phyloP scores from a whole-genome alignment of 1,140 invertebrate genomes.

The Heliconius hewitsoni region DNA sequence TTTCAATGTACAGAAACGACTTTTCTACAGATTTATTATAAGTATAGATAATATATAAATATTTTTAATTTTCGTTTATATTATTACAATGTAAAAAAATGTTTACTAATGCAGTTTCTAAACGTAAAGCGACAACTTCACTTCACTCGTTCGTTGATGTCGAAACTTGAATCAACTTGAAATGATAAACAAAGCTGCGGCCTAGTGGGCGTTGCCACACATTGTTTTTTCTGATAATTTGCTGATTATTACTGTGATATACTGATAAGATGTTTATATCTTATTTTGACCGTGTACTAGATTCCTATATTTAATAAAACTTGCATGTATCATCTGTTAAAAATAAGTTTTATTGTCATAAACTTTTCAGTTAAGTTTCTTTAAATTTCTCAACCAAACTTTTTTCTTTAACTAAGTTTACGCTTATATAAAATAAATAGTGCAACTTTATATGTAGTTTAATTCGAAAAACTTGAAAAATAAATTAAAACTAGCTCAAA shows the following conservation, averaged over 20 bases:
- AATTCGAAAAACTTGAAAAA: slow-evolving; percentile 12
- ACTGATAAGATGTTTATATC: slow-evolving; percentile 51
- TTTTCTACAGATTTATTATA: no score
- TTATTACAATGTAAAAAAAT: background rate
- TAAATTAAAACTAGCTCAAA: background rate
- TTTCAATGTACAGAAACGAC: no score
- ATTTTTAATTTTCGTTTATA: background rate
- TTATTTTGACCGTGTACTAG: slow-evolving; percentile 26
- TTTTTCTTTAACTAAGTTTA: slow-evolving; percentile 7
- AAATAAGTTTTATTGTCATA: slow-evolving; percentile 21
- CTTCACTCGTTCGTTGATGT: slow-evolving; percentile 15
- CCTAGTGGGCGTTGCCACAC: slow-evolving; percentile 66
- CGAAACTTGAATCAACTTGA: slow-evolving; percentile 40
- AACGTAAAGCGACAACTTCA: slow-evolving; percentile 13
- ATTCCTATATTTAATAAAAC: slow-evolving; percentile 20
- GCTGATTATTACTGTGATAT: slow-evolving; percentile 67
- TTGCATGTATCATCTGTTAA: slow-evolving; percentile 21
- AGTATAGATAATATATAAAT: slow-evolving; percentile 2
- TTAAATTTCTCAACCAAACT: slow-evolving; percentile 1
- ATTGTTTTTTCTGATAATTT: slow-evolving; percentile 60
- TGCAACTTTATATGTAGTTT: slow-evolving; percentile 23
- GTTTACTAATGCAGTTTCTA: background rate
- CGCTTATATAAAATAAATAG: background rate
- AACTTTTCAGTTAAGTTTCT: slow-evolving; percentile 15
- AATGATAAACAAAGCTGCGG: slow-evolving; percentile 65